Evolutionary conservation across 2,797 vertebrate species (phyloP).

Genomic region (Sebastiscus albofasciatus): DNA sequence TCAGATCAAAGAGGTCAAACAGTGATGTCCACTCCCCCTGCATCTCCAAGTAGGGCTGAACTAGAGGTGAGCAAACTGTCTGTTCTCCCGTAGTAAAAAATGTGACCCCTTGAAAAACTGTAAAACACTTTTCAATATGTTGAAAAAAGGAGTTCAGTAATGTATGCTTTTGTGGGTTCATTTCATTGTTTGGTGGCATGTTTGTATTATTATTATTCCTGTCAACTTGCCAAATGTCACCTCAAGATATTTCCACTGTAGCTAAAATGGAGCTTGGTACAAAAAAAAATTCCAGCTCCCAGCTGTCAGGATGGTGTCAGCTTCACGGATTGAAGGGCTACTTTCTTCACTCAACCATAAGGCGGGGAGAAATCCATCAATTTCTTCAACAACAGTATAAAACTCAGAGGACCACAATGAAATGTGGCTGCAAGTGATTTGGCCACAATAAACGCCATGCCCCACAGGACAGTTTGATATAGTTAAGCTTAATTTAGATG

Average conservation of each 20-base stretch:
- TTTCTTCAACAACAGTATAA: neutral
- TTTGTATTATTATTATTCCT: neutral
- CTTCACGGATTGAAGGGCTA: neutral
- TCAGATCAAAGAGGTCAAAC: conserved; percentile 37
- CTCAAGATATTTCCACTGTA: neutral
- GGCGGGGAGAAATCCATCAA: neutral
- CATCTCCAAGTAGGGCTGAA: neutral
- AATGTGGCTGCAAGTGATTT: neutral
- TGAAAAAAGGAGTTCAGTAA: neutral
- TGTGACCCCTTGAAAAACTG: neutral
- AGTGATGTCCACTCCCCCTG: neutral
- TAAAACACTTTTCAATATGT: neutral
- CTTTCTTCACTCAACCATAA: neutral
- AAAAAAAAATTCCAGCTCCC: neutral
- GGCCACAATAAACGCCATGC: neutral
- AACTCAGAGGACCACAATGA: neutral
- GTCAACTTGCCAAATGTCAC: neutral
- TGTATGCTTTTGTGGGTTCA: neutral
- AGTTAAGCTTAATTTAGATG: conserved; percentile 36
- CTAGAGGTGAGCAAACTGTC: conserved; percentile 1
- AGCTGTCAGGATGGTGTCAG: conserved; percentile 35
- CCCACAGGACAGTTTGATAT: neutral
- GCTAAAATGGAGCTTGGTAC: conserved; percentile 5
- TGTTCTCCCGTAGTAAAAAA: neutral
- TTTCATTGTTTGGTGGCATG: neutral